phyloP scores from a whole-genome alignment of 1,140 invertebrate genomes.

The Nasonia vitripennis region DNA sequence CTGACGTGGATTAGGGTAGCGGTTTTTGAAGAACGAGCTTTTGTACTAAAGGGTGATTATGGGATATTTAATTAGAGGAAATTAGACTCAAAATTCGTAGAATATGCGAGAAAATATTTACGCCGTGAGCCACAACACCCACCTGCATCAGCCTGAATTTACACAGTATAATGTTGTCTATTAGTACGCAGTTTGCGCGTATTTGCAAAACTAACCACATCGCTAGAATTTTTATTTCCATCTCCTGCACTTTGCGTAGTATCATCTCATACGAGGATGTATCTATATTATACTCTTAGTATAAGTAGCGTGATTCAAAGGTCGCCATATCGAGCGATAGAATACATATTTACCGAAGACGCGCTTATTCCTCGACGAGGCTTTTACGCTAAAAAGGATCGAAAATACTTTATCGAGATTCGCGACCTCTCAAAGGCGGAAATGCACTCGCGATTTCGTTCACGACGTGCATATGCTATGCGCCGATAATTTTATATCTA shows the following conservation, averaged over 20 bases:
- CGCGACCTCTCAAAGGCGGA: background rate
- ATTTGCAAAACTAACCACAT: background rate
- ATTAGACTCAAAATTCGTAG: too few species aligned
- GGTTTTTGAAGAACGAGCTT: too few species aligned
- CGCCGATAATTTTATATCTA: background rate
- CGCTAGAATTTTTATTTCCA: background rate
- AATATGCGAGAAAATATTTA: background rate
- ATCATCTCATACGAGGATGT: background rate
- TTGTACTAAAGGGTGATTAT: too few species aligned
- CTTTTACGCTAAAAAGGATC: constrained; percentile 30
- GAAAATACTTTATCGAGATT: constrained; percentile 10
- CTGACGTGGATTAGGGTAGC: too few species aligned
- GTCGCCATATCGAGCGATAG: background rate
- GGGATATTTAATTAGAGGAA: too few species aligned
- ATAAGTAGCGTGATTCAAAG: constrained; percentile 7
- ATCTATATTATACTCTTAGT: background rate
- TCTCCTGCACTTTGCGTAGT: background rate
- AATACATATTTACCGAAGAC: constrained; percentile 27
- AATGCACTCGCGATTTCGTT: background rate
- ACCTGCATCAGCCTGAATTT: background rate
- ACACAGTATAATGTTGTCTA: background rate
- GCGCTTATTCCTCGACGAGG: background rate
- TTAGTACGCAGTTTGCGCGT: background rate
- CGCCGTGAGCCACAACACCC: background rate
- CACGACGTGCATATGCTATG: background rate